Conservation (phyloP, 2,888 invertebrate species). For the Acanthoscelides obtectus region DNA sequence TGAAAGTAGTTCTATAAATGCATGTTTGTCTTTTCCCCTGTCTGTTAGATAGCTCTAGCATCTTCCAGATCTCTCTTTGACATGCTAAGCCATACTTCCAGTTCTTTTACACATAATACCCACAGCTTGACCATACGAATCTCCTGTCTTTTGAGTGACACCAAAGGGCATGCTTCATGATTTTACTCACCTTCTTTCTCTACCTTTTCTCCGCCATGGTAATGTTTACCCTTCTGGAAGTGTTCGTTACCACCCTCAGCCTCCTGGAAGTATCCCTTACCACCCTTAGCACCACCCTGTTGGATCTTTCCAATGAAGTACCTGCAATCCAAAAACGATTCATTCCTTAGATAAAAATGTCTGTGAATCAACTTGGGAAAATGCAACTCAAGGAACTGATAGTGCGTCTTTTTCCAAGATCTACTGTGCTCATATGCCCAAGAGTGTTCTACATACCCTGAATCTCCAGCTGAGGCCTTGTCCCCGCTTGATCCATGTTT, state of each 20-base stretch:
- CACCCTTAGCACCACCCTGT: slow-evolving; percentile 41
- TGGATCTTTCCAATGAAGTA: slow-evolving; percentile 45
- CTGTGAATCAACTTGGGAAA: not conserved
- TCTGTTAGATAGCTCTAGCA: too few species aligned
- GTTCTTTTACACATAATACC: too few species aligned
- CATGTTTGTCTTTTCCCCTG: too few species aligned
- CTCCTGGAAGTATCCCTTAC: slow-evolving; percentile 54
- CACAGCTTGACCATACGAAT: too few species aligned
- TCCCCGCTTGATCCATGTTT: slow-evolving; percentile 54
- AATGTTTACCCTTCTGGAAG: slow-evolving; percentile 56
- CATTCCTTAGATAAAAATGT: slow-evolving; percentile 37
- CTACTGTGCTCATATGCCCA: not conserved
- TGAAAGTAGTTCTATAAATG: too few species aligned
- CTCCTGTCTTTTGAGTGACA: not conserved
- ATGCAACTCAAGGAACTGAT: not conserved
- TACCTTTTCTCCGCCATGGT: slow-evolving; percentile 55
- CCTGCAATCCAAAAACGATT: not conserved
- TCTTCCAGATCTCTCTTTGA: too few species aligned
- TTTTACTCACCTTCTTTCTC: slow-evolving; percentile 52
- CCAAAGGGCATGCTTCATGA: slow-evolving; percentile 2
- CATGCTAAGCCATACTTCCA: too few species aligned
- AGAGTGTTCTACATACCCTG: slow-evolving; percentile 40
- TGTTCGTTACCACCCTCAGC: slow-evolving; percentile 57
- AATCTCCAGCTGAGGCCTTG: slow-evolving; percentile 54
- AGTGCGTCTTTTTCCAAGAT: not conserved